A percentile compares a stretch with the other conserved stretches of the same genome.
phyloP scores from a whole-genome alignment of 2,888 invertebrate species.

The Zaprionus obscuricornis region DNA sequence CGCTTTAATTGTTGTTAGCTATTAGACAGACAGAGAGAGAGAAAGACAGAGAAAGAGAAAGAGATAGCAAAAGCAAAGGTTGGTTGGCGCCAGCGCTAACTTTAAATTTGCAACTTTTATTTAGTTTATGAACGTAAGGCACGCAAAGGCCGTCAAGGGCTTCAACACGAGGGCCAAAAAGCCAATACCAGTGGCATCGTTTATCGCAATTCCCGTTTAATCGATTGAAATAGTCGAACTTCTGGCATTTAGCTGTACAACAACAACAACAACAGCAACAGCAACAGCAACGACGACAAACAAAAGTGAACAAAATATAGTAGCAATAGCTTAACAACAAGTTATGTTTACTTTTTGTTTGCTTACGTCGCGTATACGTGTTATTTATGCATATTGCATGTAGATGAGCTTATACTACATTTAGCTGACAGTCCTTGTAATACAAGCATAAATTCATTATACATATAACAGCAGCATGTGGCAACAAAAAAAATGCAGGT shows the following conservation, averaged over 20 bases:
- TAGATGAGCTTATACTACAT: too few relatives aligned
- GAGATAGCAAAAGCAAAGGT: too few relatives aligned
- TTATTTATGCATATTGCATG: conserved; percentile 15
- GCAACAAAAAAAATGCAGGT: too few relatives aligned
- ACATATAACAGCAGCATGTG: too few relatives aligned
- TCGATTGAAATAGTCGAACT: conserved; percentile 44
- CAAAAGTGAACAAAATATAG: neutral
- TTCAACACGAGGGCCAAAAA: conserved; percentile 8
- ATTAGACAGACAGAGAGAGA: neutral
- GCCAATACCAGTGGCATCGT: conserved; percentile 28
- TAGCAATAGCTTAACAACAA: too few relatives aligned
- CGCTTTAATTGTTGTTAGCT: conserved; percentile 46
- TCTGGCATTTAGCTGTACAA: conserved; percentile 31
- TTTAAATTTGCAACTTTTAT: conserved; percentile 41
- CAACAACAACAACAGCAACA: too few relatives aligned
- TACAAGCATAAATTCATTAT: too few relatives aligned
- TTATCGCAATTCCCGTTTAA: conserved; percentile 42
- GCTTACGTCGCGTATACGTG: conserved; percentile 32
- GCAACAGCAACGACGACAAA: conserved; percentile 7
- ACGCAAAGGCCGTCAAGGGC: conserved; percentile 34
- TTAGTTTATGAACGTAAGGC: conserved; percentile 39
- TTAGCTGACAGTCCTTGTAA: too few relatives aligned
- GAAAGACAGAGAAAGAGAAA: neutral
- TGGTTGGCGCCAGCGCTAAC: conserved; percentile 19
- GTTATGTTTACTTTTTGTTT: conserved; percentile 25